A percentile compares a stretch with the other conserved stretches of the same genome.
Evolutionary conservation across 2,113 vertebrate species (phyloP).

Genomic region (Rhea americana): DNA sequence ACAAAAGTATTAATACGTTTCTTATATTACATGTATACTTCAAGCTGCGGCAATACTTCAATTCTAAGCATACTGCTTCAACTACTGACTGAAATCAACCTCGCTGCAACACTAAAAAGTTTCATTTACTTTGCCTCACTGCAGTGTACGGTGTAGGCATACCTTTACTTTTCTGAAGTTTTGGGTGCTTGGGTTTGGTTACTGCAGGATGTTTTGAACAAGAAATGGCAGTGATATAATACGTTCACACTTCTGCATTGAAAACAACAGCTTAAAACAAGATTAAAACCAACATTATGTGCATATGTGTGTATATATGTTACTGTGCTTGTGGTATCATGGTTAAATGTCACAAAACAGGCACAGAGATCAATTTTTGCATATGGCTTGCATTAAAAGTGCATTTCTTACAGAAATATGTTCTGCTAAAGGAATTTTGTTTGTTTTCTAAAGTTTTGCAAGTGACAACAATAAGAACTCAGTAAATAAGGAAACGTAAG

Average conservation of each 20-base stretch:
- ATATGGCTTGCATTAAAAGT: neutral
- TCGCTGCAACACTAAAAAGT: accelerated
- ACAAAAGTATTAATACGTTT: neutral
- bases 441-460: neutral
- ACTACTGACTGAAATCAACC: neutral
- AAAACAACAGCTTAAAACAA: neutral
- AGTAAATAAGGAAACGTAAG: neutral
- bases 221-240: too few relatives aligned
- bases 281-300: neutral
- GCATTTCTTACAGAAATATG: accelerated
- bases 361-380: neutral
- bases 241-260: too few relatives aligned
- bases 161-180: neutral
- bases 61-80: neutral
- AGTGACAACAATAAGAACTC: neutral
- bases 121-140: neutral
- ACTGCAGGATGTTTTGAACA: too few relatives aligned
- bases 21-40: neutral
- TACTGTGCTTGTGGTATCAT: neutral
- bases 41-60: neutral
- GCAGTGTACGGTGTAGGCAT: neutral
- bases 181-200: too few relatives aligned
- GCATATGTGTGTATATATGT: neutral
- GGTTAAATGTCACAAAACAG: neutral
- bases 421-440: neutral